Evolutionary conservation across 2,888 invertebrate genomes (phyloP).

Genomic region (Andrena flavipes): DNA sequence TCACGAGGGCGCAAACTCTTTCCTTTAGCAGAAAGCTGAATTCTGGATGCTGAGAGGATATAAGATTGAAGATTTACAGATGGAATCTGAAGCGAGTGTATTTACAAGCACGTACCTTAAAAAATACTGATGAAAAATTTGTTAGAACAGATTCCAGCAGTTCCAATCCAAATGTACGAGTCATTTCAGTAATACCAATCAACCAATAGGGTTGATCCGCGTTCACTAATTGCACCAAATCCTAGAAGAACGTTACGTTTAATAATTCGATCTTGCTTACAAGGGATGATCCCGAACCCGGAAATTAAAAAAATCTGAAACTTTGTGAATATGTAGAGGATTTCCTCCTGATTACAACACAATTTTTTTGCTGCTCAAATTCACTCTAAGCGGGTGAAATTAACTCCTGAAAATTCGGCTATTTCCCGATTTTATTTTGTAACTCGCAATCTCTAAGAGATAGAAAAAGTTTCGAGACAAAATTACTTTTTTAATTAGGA

Average conservation of each 20-base stretch:
- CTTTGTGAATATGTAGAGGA: no score
- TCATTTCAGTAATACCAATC: constrained; percentile 98
- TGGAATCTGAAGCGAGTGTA: constrained; percentile 4
- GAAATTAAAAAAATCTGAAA: no score
- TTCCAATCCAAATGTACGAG: constrained; percentile 98
- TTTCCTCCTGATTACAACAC: no score
- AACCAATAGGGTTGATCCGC: constrained; percentile 98
- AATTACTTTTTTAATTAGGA: no score
- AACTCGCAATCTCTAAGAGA: no score
- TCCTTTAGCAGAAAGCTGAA: constrained; percentile 98
- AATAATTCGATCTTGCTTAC: neutral
- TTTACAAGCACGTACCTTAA: constrained; percentile 87
- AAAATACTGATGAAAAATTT: constrained; percentile 93
- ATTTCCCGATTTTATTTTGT: no score
- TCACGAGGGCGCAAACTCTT: constrained; percentile 98
- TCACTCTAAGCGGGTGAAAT: no score
- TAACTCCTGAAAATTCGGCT: no score
- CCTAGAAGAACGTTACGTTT: constrained; percentile 86
- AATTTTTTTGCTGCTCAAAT: no score
- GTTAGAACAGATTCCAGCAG: constrained; percentile 96
- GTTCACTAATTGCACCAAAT: constrained; percentile 97
- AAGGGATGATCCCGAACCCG: no score
- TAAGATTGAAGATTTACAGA: constrained; percentile 16
- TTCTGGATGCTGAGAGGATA: constrained; percentile 92
- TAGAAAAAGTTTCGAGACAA: no score